These are phyloP conservation scores for Rhinoptilus africanus DNA, from an alignment of 2,113 vertebrate genomes.

Conservation along the genomic window DNA sequence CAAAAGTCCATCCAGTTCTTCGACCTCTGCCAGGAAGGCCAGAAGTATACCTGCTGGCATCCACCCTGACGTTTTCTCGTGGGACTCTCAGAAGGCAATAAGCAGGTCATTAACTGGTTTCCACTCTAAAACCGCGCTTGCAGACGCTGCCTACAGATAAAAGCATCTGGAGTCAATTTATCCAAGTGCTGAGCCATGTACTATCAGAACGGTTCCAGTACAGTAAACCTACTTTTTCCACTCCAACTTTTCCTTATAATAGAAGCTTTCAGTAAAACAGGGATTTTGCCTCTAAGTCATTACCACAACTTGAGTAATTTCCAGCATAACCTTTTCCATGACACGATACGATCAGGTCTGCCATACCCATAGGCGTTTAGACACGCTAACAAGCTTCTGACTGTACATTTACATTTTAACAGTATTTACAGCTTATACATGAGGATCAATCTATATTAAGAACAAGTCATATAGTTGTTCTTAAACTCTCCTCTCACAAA, in stretches of 20 bases:
- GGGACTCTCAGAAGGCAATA: background rate
- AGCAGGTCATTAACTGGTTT: background rate
- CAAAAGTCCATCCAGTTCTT: background rate
- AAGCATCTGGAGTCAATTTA: slow-evolving; percentile 28
- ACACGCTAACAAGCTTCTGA: background rate
- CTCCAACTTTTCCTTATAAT: background rate
- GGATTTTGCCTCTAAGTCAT: background rate
- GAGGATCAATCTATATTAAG: background rate
- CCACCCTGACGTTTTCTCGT: accelerated
- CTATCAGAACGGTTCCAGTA: background rate
- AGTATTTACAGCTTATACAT: background rate
- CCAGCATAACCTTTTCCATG: background rate
- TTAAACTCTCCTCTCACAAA: background rate
- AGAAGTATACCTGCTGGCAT: background rate
- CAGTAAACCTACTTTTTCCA: background rate
- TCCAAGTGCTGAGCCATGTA: background rate
- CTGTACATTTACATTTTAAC: background rate
- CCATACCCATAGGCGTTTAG: background rate
- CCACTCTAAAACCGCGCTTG: background rate
- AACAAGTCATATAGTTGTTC: background rate
- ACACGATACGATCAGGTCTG: background rate
- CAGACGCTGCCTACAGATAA: background rate
- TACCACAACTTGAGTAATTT: background rate
- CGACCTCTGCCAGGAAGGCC: background rate
- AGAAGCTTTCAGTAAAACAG: slow-evolving; percentile 8